Evolutionary conservation across 2,797 vertebrate species (phyloP), one percentile per base, ranked within the genome.

Genomic region (Ciconia nigra): DNA sequence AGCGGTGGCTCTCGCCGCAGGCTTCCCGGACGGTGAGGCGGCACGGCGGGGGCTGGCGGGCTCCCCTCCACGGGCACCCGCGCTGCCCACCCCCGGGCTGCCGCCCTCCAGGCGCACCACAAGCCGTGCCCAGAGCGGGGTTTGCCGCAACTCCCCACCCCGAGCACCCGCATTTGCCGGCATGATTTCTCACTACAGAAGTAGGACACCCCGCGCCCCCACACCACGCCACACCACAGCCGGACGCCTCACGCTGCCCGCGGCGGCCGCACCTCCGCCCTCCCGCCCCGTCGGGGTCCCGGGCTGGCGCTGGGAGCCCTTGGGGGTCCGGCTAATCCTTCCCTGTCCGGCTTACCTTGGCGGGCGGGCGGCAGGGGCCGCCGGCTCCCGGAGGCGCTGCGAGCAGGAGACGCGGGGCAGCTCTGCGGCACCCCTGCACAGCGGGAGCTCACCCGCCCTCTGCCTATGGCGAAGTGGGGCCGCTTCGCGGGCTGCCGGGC

Each of bases 361-460:
- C 62, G 21, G 80, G 18, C 15, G 31, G 42, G n/a, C 29, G 19
- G 41, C 26, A 15, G 35, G 33, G 51, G 12, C 39, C n/a, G 35
- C 51, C 4, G 29, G 66, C 44, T 72, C 15, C 49, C 29, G 6
- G n/a, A 44, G 11, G 63, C 39, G 19, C 83, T 58, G 44, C 9
- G 35, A 55, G 31, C 52, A 25, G 37, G 21, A 39, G 15, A 9
- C 26, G 9, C 9, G 5, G 28, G 1, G 7, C 10, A 2, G 9
- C 33, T 72, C 9, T 0, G 4, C 22, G 0, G 7, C 19, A 19
- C 18, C 42, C 31, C 8, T 6, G 9, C n/a, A 3, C 71, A 0
- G 24, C 15, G 7, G 21, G 4, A 51, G 4, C 16, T 26, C 19
- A 0, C 18, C 5, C n/a, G 13, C n/a, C 52, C 62, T 52, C n/a